Conservation (phyloP, 1,140 invertebrate genomes). For the Drosophila kurseongensis region DNA sequence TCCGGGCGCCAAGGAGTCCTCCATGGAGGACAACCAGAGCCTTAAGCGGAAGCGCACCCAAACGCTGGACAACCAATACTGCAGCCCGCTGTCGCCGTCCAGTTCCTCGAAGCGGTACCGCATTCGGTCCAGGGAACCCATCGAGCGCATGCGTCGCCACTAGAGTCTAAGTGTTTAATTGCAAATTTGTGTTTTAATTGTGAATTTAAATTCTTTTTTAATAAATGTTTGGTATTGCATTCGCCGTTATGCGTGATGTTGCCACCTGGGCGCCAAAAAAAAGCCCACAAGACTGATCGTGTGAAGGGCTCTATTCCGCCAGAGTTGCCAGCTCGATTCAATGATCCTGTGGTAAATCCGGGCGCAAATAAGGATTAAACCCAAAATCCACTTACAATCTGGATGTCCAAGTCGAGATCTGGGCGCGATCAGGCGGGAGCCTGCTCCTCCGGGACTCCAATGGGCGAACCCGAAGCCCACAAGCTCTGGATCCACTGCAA, state of each 20-base stretch:
- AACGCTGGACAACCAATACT: conserved; percentile 64
- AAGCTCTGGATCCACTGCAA: conserved; percentile 78
- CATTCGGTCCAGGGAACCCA: conserved; percentile 70
- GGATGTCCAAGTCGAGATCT: conserved; percentile 1
- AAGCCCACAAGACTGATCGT: too few relatives aligned
- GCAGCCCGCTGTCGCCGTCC: conserved; percentile 42
- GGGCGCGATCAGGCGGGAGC: not conserved
- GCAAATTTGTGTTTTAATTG: conserved; percentile 12
- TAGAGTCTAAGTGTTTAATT: conserved; percentile 20
- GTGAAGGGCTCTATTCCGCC: too few relatives aligned
- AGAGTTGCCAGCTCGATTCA: not conserved
- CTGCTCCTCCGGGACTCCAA: too few relatives aligned
- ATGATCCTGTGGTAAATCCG: not conserved
- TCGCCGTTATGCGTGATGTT: not conserved
- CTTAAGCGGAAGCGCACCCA: conserved; percentile 79
- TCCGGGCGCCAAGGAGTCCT: conserved; percentile 17
- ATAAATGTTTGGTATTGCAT: conserved; percentile 26
- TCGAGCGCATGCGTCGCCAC: conserved; percentile 71
- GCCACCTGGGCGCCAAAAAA: not conserved
- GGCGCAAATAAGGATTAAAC: too few relatives aligned
- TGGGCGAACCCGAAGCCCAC: not conserved
- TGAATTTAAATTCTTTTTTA: conserved; percentile 1
- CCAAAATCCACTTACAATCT: too few relatives aligned
- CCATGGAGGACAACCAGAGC: conserved; percentile 34
- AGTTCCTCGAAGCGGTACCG: conserved; percentile 76